Percentiles rank a stretch among this genome's conserved stretches.
Evolutionary conservation across 37 sponge, comb jelly and placozoan genomes (phyloP).

Genomic region (Crambe crambe): DNA sequence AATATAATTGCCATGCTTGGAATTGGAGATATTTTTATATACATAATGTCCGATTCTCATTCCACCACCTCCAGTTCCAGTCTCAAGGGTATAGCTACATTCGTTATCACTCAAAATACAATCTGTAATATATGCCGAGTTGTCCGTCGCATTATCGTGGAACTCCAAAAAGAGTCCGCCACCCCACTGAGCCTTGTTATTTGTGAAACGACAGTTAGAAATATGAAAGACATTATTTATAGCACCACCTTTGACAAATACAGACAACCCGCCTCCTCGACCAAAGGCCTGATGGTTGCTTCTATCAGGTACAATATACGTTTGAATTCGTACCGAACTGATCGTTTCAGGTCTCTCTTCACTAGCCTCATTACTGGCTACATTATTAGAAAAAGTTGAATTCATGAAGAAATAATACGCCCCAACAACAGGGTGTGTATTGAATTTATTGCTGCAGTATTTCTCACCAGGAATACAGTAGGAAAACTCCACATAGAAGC

Average conservation of each 20-base stretch:
- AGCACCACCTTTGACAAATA: slow-evolving; percentile 53
- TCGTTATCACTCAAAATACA: slow-evolving; percentile 3
- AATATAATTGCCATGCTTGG: too few relatives aligned
- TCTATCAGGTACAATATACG: slow-evolving; percentile 5
- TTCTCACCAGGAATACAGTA: slow-evolving; percentile 41
- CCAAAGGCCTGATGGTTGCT: slow-evolving; percentile 33
- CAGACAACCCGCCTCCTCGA: slow-evolving; percentile 60
- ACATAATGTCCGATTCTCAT: slow-evolving; percentile 32
- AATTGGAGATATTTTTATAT: too few relatives aligned
- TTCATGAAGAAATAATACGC: neutral
- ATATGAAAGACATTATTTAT: slow-evolving; percentile 3
- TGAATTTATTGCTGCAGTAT: neutral
- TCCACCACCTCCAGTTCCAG: slow-evolving; percentile 47
- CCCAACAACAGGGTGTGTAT: neutral
- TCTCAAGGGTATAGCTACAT: neutral
- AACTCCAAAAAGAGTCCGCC: slow-evolving; percentile 65
- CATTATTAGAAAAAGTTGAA: slow-evolving; percentile 20
- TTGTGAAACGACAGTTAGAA: slow-evolving; percentile 6
- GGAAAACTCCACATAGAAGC: slow-evolving; percentile 55
- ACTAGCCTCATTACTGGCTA: neutral
- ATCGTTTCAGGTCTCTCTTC: too few relatives aligned
- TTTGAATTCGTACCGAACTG: too few relatives aligned
- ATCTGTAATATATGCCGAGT: slow-evolving; percentile 3
- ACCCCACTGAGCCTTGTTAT: slow-evolving; percentile 47
- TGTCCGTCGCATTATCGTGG: slow-evolving; percentile 27